Evolutionary conservation across 2,797 vertebrate genomes (phyloP), one percentile per base, ranked within the genome.

Genomic region (Malurus splendens): DNA sequence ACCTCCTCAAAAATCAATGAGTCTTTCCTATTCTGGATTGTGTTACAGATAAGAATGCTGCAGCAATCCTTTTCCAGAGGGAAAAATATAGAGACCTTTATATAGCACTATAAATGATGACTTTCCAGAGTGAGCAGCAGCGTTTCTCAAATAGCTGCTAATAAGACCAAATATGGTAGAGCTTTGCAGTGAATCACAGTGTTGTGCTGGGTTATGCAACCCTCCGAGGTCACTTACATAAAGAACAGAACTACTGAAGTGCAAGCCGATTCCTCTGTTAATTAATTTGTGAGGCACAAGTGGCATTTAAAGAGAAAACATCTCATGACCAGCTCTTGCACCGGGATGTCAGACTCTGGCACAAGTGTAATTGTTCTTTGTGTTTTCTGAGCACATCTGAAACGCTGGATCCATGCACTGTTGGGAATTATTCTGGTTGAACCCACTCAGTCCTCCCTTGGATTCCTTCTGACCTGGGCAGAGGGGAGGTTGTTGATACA

Each of bases 41-140:
- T 39, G 38, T 90, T 91, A 89, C 65, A 73, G 86, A 90, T 87
- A 90, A 90, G 82, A 94, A 95, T 77, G 50, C 92, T 87, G 82
- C 76, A 91, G 84, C 54, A 92, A 93, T 96, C 33, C 47, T 92
- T 80, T 70, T 91, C 81, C 77, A 70, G 50, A 75, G 84, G 83
- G 73, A 94, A 96, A 96, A 95, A 61, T 52, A 81, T 60, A 50
- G 88, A 86, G 72, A 83, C 90, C 94, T 96, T 95, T 95, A 95
- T 96, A 94, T 93, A 96, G 93, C 94, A 82, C 90, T 79, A 87
- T 91, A 94, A 96, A 95, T 95, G 88, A 92, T 94, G 85, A 76
- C 71, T 95, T 94, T 95, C 68, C 79, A 65, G 88, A 90, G 75
- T 75, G 79, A 90, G 68, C 68, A 89, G 70, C 67, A 82, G 90